Conservation (phyloP, 2,888 invertebrate genomes). For the Oegoconia quadripuncta region DNA sequence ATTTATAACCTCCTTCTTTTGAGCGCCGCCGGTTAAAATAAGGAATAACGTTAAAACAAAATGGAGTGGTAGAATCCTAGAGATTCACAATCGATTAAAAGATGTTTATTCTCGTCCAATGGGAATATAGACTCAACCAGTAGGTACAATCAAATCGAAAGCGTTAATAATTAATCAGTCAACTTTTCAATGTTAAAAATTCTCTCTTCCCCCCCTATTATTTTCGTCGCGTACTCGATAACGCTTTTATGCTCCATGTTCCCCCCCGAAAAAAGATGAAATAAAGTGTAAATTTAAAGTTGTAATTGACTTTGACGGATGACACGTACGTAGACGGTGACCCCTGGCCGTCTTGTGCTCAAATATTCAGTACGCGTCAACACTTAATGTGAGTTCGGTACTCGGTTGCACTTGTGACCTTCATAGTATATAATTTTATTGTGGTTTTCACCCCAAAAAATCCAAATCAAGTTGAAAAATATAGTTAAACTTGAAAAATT, state of each 20-base stretch:
- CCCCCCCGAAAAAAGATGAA: conserved; percentile 56
- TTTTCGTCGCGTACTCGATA: conserved; percentile 63
- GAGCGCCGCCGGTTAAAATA: no score
- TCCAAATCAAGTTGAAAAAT: no score
- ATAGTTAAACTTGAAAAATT: no score
- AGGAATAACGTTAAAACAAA: no score
- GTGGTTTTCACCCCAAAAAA: no score
- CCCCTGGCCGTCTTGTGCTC: conserved; percentile 59
- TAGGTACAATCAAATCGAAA: conserved; percentile 30
- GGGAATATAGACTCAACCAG: conserved; percentile 8
- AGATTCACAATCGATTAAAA: no score
- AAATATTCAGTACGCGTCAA: conserved; percentile 63
- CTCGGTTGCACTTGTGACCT: conserved; percentile 30
- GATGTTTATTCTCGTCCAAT: no score
- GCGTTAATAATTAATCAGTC: conserved; percentile 53
- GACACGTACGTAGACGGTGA: conserved; percentile 48
- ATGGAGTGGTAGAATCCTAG: no score
- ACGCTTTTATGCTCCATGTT: conserved; percentile 59
- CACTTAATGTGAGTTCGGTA: conserved; percentile 42
- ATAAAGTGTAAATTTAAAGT: conserved; percentile 70
- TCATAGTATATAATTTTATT: conserved; percentile 7
- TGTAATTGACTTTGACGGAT: conserved; percentile 74
- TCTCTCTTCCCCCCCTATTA: conserved; percentile 46
- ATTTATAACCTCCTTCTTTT: no score
- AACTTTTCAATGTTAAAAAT: conserved; percentile 68